Evolutionary conservation across 2,888 invertebrate genomes (phyloP), one percentile per base, ranked within the genome.

Genomic region (Himalopsyche anomala): DNA sequence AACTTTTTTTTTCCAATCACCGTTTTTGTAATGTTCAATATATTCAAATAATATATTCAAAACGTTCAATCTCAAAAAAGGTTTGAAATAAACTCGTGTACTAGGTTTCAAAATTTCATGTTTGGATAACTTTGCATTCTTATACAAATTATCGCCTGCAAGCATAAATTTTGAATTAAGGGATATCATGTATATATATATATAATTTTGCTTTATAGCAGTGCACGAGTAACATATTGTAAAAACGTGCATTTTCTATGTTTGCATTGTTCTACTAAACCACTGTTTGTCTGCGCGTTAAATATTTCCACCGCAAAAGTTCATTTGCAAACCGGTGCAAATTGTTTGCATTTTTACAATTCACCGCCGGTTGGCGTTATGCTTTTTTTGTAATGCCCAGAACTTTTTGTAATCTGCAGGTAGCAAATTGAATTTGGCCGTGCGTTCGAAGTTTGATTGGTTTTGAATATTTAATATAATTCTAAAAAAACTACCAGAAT

Each of bases 311-410:
- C 80, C 42, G 80, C 80, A 28, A 42, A 38, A 80, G 38, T 38
- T 42, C 42, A 80, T 80, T 80, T 42, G 42, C 38, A 38, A 80
- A 42, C 80, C 80, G 80, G 79, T 40, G 80, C 38, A n/a, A 80
- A 62, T 62, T 62, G 62, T 62, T 62, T 62, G 62, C 62, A 62
- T 62, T 62, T 62, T 62, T 62, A 62, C 62, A 62, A 19, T 62
- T 62, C n/a, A 19, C 62, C 62, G 19, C 56, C 19, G 56, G 17
- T 56, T 56, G 19, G 5, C 62, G 62, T 15, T 62, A 19, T 62
- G 12, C 15, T 51, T 9, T 45, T 11, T 74, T 28, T 80, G 19
- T 80, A 42, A 80, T 80, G 80, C 42, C 17, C 36, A 40, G 80
- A 36, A 42, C 40, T 40, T 80, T 80, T 19, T 3, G 28, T 28